Conservation (phyloP, 2,113 vertebrate species). For the Ochotona princeps region DNA sequence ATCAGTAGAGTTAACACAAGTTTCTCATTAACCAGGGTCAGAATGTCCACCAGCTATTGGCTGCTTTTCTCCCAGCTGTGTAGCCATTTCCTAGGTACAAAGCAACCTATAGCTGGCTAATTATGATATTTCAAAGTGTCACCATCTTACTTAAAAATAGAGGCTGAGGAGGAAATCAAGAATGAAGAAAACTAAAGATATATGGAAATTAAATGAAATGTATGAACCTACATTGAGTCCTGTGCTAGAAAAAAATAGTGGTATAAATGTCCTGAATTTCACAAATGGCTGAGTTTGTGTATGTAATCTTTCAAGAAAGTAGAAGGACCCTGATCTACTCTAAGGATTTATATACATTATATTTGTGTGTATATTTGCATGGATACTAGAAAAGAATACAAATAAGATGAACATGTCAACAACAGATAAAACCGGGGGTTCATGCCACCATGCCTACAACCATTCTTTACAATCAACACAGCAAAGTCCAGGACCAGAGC, state of each 20-base stretch:
- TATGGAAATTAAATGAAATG: slow-evolving; percentile 28
- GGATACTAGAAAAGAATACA: not conserved
- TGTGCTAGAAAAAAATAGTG: not conserved
- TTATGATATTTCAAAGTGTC: not conserved
- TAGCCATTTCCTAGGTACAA: too few species aligned
- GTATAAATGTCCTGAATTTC: not conserved
- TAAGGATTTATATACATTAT: not conserved
- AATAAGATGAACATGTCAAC: not conserved
- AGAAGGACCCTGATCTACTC: not conserved
- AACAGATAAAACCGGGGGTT: not conserved
- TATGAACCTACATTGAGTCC: not conserved
- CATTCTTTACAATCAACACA: not conserved
- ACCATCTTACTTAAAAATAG: not conserved
- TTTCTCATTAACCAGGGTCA: too few species aligned
- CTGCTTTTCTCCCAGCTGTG: too few species aligned
- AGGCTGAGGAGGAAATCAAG: not conserved
- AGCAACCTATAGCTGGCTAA: too few species aligned
- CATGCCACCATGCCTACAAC: not conserved
- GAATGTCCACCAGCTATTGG: too few species aligned
- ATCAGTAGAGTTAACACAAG: too few species aligned
- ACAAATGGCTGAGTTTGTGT: not conserved
- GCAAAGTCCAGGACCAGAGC: not conserved
- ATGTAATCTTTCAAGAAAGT: not conserved
- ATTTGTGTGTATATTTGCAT: not conserved
- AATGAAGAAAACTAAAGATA: slow-evolving; percentile 36